Conservation (phyloP, 2,888 invertebrate genomes). For the Lampropteryx suffumata region DNA sequence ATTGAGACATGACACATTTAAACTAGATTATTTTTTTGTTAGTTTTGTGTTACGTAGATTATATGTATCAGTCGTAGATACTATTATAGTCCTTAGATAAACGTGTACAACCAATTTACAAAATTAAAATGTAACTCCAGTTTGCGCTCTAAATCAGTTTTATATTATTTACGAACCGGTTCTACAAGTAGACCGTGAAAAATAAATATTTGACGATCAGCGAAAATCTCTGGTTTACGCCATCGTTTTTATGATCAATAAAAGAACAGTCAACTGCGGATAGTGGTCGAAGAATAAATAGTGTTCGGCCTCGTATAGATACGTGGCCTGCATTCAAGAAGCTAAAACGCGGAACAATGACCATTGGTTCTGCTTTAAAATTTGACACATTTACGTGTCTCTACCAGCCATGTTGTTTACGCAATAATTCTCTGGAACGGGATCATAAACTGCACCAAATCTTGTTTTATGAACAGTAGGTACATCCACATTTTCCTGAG, state of each 20-base stretch:
- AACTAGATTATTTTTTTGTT: no score
- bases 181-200: constrained; percentile 69
- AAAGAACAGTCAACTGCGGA: constrained; percentile 77
- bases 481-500: constrained; percentile 22
- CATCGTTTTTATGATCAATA: constrained; percentile 75
- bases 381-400: constrained; percentile 59
- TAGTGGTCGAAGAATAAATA: constrained; percentile 70
- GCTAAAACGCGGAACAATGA: constrained; percentile 53
- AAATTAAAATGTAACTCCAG: constrained; percentile 45
- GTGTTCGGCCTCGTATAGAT: constrained; percentile 43
- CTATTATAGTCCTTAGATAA: no score
- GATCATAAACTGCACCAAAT: constrained; percentile 45
- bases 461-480: constrained; percentile 15
- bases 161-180: constrained; percentile 60
- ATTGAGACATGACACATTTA: no score
- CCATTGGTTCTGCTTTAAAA: constrained; percentile 57
- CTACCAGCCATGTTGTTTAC: constrained; percentile 24
- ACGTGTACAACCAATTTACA: constrained; percentile 35
- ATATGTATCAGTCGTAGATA: no score
- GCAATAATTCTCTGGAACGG: constrained; percentile 50
- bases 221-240: constrained; percentile 71
- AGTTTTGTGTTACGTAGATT: no score
- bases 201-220: constrained; percentile 76
- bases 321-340: constrained; percentile 68
- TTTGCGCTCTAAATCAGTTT: constrained; percentile 55